These are phyloP conservation scores for Nesogale talazaci DNA, from an alignment of 2,113 vertebrate species.

Conservation along the genomic window DNA sequence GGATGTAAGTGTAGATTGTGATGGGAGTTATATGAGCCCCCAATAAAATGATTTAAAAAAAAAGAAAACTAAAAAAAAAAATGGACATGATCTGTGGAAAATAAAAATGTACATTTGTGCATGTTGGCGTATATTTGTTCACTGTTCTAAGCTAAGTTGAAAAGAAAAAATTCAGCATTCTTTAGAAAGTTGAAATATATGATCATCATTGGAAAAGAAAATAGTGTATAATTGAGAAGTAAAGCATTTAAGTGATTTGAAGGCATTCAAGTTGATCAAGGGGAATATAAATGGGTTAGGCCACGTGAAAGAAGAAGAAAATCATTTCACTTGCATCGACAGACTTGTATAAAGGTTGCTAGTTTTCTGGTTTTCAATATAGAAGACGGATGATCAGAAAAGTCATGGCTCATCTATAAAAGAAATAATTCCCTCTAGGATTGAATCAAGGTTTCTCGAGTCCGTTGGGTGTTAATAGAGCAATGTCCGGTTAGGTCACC, in stretches of 20 bases:
- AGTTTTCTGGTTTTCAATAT: slow-evolving; percentile 45
- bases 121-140: slow-evolving; percentile 1
- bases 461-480: not conserved
- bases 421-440: not conserved
- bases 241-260: not conserved
- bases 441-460: slow-evolving; percentile 3
- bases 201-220: slow-evolving; percentile 28
- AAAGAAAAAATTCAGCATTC: slow-evolving; percentile 19
- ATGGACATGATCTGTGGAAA: not conserved
- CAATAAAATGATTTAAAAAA: no score
- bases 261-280: not conserved
- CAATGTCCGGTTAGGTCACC: not conserved
- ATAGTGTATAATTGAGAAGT: not conserved
- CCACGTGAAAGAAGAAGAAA: not conserved
- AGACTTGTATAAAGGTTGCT: not conserved
- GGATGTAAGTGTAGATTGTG: no score
- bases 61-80: no score
- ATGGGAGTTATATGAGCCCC: no score
- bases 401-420: not conserved
- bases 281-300: not conserved
- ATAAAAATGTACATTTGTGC: not conserved
- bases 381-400: slow-evolving; percentile 15
- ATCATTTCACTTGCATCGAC: not conserved
- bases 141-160: slow-evolving; percentile 36
- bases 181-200: not conserved